These are phyloP conservation scores for Andrena dorsata DNA, from an alignment of 2,888 invertebrate genomes.

Conservation along the genomic window DNA sequence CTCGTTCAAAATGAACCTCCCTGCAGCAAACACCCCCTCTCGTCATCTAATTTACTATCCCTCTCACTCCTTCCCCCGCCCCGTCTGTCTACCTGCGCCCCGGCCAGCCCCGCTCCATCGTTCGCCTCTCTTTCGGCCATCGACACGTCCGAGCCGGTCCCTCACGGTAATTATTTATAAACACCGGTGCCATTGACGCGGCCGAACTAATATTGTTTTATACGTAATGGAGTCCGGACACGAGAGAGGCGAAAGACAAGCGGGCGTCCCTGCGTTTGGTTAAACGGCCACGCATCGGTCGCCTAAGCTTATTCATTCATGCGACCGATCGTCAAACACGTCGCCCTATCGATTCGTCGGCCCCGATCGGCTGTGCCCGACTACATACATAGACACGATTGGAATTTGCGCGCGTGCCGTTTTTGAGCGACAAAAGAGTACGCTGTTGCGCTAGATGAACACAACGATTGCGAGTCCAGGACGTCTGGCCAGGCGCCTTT, in stretches of 20 bases:
- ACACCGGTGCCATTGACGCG: constrained; percentile 64
- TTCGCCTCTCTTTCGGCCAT: constrained; percentile 11
- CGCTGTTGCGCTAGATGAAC: not conserved
- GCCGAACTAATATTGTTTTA: constrained; percentile 73
- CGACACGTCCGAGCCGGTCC: constrained; percentile 37
- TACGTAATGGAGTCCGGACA: constrained; percentile 64
- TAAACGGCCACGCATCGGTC: constrained; percentile 25
- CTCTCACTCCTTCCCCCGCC: not conserved
- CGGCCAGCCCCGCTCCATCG: constrained; percentile 28
- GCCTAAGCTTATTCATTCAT: constrained; percentile 45
- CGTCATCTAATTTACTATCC: constrained; percentile 45
- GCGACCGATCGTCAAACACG: constrained; percentile 21
- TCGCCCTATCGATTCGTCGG: constrained; percentile 10
- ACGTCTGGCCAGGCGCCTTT: constrained; percentile 28
- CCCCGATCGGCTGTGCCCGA: not conserved
- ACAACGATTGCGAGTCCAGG: constrained; percentile 12
- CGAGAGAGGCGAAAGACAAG: constrained; percentile 20
- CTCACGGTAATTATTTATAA: constrained; percentile 75
- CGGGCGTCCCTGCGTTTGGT: constrained; percentile 7
- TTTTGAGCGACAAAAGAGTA: not conserved
- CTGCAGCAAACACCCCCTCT: constrained; percentile 26
- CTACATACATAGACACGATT: not conserved
- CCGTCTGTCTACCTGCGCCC: constrained; percentile 21
- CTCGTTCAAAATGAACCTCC: constrained; percentile 72
- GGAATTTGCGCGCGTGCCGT: not conserved